Base-by-base conservation (phyloP, 2,797 vertebrate genomes). In the Chromis chromis region DNA sequence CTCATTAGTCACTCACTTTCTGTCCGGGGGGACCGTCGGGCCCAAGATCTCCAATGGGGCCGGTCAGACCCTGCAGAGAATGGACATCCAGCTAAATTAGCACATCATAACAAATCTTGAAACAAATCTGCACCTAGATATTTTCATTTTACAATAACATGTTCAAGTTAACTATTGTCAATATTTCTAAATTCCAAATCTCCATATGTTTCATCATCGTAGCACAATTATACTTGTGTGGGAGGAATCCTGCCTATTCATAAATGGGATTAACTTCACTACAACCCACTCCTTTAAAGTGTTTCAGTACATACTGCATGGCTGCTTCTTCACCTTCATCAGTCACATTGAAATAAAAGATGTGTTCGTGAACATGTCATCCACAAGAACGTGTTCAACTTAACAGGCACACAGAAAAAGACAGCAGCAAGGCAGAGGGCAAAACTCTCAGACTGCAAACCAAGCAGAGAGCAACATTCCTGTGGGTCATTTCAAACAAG, bases 21-120 rank as follows among this genome's bases (percentile, higher is more conserved):
- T 96, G 96, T 89, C 98, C 98, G 52, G 73, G 86, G 83, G 94
- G 94, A 86, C 98, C 98, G 42, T 94, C 86, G 2, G 92, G 92
- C 22, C 98, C 98, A 53, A 70, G 86, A 42, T 96, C 96, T 92
- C 98, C 98, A 79, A 95, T 89, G 65, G 97, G 96, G 79, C 97
- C 98, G 21, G 96, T 97, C 91, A 98, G 89, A 86, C 98, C 98
- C 98, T 99, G 93, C 68, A 88, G 79, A 76, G 74, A 60, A 46
- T 25, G 81, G 64, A 87, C 53, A 85, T 79, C 53, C 76, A 74
- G 59, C 27, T 78, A 82, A 77, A 84, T 61, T 66, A 86, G 81
- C 65, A 61, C 75, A 81, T 70, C 63, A 56, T 40, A 71, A 70
- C 56, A 84, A 62, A 67, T 31, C 13, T 70, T 60, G 3, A 22